phyloP scores from a whole-genome alignment of 2,888 invertebrate species.

The Cephus sareptanus region DNA sequence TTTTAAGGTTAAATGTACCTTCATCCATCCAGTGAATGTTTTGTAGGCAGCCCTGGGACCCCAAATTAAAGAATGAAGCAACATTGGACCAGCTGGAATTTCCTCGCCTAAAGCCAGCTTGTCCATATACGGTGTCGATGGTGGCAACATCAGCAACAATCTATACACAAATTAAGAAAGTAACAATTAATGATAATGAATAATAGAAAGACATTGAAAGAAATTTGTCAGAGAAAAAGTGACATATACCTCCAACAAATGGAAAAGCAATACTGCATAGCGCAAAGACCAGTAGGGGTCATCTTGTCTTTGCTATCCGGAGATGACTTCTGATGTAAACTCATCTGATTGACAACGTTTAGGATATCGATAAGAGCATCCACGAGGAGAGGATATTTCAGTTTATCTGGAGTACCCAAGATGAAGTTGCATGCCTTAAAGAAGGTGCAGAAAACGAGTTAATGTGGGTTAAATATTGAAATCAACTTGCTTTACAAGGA shows the following conservation, averaged over 20 bases:
- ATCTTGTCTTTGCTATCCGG: conserved; percentile 58
- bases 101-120: conserved; percentile 76
- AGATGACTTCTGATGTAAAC: conserved; percentile 46
- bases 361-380: conserved; percentile 88
- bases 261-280: conserved; percentile 91
- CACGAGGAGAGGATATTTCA: conserved; percentile 87
- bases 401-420: conserved; percentile 89
- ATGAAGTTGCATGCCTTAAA: conserved; percentile 89
- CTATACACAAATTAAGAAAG: conserved; percentile 61
- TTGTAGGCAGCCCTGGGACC: conserved; percentile 87
- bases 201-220: conserved; percentile 1
- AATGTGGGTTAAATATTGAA: not conserved
- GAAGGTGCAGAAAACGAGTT: conserved; percentile 16
- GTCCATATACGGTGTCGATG: conserved; percentile 89
- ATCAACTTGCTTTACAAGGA: conserved; percentile 3
- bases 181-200: conserved; percentile 31
- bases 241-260: conserved; percentile 79
- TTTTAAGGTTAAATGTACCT: conserved; percentile 60
- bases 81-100: conserved; percentile 75
- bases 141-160: conserved; percentile 86
- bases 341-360: conserved; percentile 79
- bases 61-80: conserved; percentile 90
- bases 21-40: conserved; percentile 88
- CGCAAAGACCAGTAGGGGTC: conserved; percentile 77
- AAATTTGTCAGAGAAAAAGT: not conserved